Conservation (phyloP, 2,797 vertebrate genomes). For the Cephalopachus bancanus region DNA sequence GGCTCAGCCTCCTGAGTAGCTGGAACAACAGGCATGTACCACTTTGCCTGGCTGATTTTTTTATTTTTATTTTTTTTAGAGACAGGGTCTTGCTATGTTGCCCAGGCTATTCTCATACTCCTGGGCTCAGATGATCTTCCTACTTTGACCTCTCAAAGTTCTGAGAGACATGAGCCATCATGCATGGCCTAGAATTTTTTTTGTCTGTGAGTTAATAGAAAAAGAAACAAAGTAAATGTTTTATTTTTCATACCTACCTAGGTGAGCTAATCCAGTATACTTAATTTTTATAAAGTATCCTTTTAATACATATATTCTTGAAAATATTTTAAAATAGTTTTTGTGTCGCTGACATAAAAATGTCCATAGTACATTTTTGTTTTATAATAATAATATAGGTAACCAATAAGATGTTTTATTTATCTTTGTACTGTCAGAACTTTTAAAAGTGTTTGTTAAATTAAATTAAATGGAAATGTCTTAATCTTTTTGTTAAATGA, state of each 20-base stretch:
- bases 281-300: constrained; percentile 20
- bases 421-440: background rate
- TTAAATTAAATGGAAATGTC: background rate
- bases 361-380: background rate
- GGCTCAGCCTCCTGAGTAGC: too few species aligned
- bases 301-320: background rate
- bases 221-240: constrained; percentile 14
- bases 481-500: constrained; percentile 8
- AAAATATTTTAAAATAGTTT: constrained; percentile 31
- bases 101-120: too few species aligned
- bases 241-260: background rate
- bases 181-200: too few species aligned
- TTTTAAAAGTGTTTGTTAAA: constrained; percentile 16
- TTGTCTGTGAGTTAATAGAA: constrained; percentile 18
- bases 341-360: background rate
- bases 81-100: too few species aligned
- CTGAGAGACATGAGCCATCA: too few species aligned
- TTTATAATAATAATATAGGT: constrained; percentile 23
- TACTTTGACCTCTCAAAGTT: too few species aligned
- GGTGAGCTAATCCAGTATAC: background rate
- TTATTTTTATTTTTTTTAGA: too few species aligned
- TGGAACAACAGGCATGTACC: too few species aligned
- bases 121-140: too few species aligned
- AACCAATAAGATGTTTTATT: background rate
- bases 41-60: too few species aligned